These are phyloP conservation scores for Plotosus lineatus DNA, from an alignment of 2,113 vertebrate species.

Conservation along the genomic window DNA sequence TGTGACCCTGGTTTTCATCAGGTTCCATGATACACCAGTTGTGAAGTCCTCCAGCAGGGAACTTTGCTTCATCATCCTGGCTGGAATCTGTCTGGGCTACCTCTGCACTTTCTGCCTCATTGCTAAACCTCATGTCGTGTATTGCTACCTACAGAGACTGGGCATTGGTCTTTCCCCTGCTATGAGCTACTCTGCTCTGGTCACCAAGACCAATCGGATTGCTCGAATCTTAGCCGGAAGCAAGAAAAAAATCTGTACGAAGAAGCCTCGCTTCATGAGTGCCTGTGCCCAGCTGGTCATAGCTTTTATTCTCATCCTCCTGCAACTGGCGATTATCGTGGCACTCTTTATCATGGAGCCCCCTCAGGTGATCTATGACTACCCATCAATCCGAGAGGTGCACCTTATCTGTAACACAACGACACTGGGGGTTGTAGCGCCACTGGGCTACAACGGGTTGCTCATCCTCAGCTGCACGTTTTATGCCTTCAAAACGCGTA, in stretches of 20 bases:
- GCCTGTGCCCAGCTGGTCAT: conserved; percentile 96
- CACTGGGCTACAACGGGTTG: conserved; percentile 95
- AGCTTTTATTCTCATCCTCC: conserved; percentile 90
- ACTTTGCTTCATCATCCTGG: conserved; percentile 97
- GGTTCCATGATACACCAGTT: conserved; percentile 95
- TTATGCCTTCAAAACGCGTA: conserved; percentile 98
- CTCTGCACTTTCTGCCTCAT: conserved; percentile 97
- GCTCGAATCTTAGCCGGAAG: conserved; percentile 96
- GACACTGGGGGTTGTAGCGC: conserved; percentile 93
- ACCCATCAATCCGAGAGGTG: conserved; percentile 94
- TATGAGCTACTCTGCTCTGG: conserved; percentile 97
- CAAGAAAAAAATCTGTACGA: conserved; percentile 99
- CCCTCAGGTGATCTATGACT: conserved; percentile 87
- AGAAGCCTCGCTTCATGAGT: conserved; percentile 98
- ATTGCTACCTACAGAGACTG: conserved; percentile 94
- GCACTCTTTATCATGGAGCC: conserved; percentile 96
- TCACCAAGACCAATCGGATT: conserved; percentile 98
- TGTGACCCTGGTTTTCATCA: conserved; percentile 90
- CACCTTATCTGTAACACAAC: conserved; percentile 97
- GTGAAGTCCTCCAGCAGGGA: conserved; percentile 98
- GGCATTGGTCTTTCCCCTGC: conserved; percentile 95
- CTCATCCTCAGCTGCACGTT: conserved; percentile 98
- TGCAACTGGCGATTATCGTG: conserved; percentile 94
- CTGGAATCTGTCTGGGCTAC: conserved; percentile 93
- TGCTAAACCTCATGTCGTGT: conserved; percentile 88